phyloP scores from a whole-genome alignment of 1,140 invertebrate species.

The Microvelia longipes region DNA sequence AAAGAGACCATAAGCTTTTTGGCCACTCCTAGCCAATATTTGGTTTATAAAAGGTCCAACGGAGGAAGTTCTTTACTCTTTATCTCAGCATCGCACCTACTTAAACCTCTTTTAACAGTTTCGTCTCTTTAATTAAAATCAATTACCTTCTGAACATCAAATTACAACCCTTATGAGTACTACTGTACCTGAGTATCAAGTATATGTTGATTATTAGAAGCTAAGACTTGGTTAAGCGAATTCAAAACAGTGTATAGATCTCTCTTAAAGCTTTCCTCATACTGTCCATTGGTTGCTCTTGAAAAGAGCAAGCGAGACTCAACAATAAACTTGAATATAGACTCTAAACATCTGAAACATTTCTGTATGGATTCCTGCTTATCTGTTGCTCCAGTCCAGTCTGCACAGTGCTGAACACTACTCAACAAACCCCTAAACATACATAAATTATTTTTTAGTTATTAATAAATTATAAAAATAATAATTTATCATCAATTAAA shows the following conservation, averaged over 20 bases:
- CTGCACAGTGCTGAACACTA: constrained; percentile 80
- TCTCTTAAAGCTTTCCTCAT: constrained; percentile 66
- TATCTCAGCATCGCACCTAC: too few relatives aligned
- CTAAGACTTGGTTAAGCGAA: constrained; percentile 59
- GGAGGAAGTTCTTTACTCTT: too few relatives aligned
- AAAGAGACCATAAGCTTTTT: too few relatives aligned
- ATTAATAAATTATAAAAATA: too few relatives aligned
- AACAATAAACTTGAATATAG: constrained; percentile 90
- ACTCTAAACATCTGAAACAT: constrained; percentile 79
- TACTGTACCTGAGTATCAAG: constrained; percentile 68
- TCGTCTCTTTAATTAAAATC: too few relatives aligned
- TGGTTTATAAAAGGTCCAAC: too few relatives aligned
- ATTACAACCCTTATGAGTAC: too few relatives aligned
- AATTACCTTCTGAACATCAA: too few relatives aligned
- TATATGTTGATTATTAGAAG: constrained; percentile 50
- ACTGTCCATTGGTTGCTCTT: constrained; percentile 68
- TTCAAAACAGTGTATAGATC: constrained; percentile 61
- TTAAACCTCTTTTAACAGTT: too few relatives aligned
- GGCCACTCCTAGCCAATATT: too few relatives aligned
- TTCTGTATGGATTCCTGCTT: constrained; percentile 77
- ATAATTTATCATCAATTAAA: too few relatives aligned
- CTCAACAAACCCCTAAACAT: constrained; percentile 54
- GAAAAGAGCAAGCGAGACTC: constrained; percentile 79
- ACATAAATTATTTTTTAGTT: too few relatives aligned
- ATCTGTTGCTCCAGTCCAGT: constrained; percentile 66